These are phyloP conservation scores for Origma solitaria DNA, from an alignment of 2,113 vertebrate species.

Conservation along the genomic window DNA sequence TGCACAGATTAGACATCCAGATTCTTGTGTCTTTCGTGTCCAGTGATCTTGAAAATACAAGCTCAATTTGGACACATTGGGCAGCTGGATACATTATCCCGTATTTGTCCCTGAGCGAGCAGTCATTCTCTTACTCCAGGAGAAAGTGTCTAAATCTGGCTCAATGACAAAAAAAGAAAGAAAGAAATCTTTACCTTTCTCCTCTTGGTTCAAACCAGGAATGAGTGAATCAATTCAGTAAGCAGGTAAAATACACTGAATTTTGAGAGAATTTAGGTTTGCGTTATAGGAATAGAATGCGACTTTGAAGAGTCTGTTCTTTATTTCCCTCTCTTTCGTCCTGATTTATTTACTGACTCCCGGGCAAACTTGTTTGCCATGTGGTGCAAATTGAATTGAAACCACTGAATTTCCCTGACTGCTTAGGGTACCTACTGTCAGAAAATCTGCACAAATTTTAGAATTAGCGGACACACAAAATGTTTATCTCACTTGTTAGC, in stretches of 20 bases:
- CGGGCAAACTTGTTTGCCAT: slow-evolving; percentile 39
- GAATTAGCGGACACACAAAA: slow-evolving; percentile 70
- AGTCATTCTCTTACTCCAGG: not conserved
- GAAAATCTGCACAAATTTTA: slow-evolving; percentile 66
- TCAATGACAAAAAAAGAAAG: not conserved
- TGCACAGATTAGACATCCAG: not conserved
- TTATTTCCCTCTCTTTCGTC: slow-evolving; percentile 16
- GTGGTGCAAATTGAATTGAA: not conserved
- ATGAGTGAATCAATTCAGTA: not conserved
- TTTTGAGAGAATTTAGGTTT: not conserved
- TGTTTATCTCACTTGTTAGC: slow-evolving; percentile 77
- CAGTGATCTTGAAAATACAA: slow-evolving; percentile 5
- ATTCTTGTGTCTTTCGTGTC: not conserved
- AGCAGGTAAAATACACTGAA: not conserved
- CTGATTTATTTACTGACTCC: slow-evolving; percentile 44
- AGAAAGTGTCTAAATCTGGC: not conserved
- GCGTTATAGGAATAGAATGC: not conserved
- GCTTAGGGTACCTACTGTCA: slow-evolving; percentile 50
- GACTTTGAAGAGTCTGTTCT: not conserved
- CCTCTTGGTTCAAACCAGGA: not conserved
- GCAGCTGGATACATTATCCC: not conserved
- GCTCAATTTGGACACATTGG: not conserved
- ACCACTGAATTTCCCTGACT: not conserved
- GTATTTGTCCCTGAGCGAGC: not conserved
- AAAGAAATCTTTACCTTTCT: not conserved